Base-by-base conservation (phyloP, 1,140 invertebrate genomes). In the Aleiodes sp. region DNA sequence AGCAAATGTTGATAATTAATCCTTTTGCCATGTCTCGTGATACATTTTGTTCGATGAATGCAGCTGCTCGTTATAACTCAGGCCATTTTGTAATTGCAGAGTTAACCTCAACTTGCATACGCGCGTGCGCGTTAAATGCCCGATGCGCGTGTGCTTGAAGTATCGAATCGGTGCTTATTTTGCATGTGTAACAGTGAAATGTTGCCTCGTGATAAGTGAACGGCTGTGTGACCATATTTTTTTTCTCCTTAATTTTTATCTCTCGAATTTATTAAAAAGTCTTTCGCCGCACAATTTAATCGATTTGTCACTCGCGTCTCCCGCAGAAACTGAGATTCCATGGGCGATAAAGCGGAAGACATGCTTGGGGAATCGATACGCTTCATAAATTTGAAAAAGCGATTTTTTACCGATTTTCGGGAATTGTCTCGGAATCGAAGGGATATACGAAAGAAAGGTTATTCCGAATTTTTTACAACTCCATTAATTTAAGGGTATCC, bases 11-110 rank as follows among this genome's bases (percentile, higher is more conserved):
- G 26, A 52, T 29, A 59, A 59, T 59, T 59, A 59, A 59, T 59
- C 56, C 56, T 31, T n/a, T 10, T n/a, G 28, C n/a, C 56, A 59
- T 59, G 56, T 59, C 56, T 59, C 28, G 24, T 59, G 56, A 59
- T 59, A 59, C 46, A n/a, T n/a, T 33, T 33, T 33, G 31, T 4
- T 4, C 56, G 56, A 29, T 31, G 26, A 31, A 16, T 24, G 28
- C 56, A 59, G 56, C 56, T 59, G 56, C 56, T 59, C 56, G 56
- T 59, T 59, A 59, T 59, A 29, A 59, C 56, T 31, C 56, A 29
- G 56, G 7, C 56, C 56, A 59, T 59, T 59, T 59, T 59, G 28
- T 59, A 59, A 59, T 59, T 59, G 28, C 26, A 29, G 28, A 14
- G 56, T 24, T 8, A 28, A 59, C n/a, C 26, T 28, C 26, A 28